These are phyloP conservation scores for Spinus pinus DNA, from an alignment of 2,797 vertebrate species.

Conservation along the genomic window DNA sequence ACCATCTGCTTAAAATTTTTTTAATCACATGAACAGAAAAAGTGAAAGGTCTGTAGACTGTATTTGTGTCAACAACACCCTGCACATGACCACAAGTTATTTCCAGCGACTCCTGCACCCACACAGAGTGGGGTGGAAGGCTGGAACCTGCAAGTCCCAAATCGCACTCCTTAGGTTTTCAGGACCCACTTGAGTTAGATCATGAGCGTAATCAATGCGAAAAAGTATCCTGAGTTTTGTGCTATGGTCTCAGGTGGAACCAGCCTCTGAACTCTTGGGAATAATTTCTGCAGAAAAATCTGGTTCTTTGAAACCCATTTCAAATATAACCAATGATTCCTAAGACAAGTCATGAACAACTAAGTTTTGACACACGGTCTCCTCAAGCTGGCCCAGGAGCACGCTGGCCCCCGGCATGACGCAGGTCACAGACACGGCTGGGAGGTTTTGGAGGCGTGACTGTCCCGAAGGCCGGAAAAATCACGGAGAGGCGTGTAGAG, in stretches of 20 bases:
- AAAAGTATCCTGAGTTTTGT: background rate
- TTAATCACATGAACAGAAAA: background rate
- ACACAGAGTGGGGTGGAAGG: no score
- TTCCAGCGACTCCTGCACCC: background rate
- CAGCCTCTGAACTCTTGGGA: background rate
- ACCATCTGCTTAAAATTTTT: accelerated
- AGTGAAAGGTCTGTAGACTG: accelerated
- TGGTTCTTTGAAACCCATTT: background rate
- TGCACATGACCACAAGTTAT: accelerated
- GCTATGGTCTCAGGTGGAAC: background rate
- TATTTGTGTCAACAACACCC: accelerated
- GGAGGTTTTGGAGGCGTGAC: background rate
- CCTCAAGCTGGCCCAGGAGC: background rate
- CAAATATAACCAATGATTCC: no score
- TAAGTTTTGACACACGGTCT: background rate
- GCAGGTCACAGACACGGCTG: background rate
- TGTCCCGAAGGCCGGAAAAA: background rate
- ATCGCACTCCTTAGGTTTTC: accelerated
- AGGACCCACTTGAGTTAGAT: accelerated
- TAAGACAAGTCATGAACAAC: background rate
- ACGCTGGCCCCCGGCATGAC: background rate
- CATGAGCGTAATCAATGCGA: accelerated
- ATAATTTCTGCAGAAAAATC: background rate
- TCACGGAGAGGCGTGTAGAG: background rate
- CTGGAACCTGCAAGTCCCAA: background rate